Evolutionary conservation across 2,888 invertebrate genomes (phyloP).

Genomic region (Ctena decussata): DNA sequence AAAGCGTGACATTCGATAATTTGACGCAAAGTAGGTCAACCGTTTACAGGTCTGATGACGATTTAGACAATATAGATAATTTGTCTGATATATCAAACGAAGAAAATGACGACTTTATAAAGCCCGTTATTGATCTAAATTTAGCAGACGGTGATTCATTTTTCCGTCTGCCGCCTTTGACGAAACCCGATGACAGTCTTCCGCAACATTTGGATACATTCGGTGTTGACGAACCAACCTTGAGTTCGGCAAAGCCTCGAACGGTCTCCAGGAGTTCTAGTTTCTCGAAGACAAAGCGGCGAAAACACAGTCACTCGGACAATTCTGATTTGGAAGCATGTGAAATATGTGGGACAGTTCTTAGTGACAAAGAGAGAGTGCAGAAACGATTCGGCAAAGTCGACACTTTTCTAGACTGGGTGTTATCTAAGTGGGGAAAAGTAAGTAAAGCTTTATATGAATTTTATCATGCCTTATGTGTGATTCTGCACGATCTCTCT

Average conservation of each 20-base stretch:
- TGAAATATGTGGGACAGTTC: slow-evolving; percentile 56
- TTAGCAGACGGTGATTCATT: not conserved
- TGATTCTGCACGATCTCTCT: too few species aligned
- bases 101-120: slow-evolving; percentile 25
- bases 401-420: slow-evolving; percentile 61
- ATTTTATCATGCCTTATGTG: too few species aligned
- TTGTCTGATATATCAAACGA: slow-evolving; percentile 47
- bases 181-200: slow-evolving; percentile 16
- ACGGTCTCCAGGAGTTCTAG: slow-evolving; percentile 21
- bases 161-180: not conserved
- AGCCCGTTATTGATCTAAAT: not conserved
- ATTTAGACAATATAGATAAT: slow-evolving; percentile 54
- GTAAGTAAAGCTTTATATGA: too few species aligned
- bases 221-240: slow-evolving; percentile 26
- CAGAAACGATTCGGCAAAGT: slow-evolving; percentile 53
- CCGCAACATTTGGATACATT: slow-evolving; percentile 61
- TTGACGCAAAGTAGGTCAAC: slow-evolving; percentile 55
- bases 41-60: slow-evolving; percentile 52
- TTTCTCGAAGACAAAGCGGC: not conserved
- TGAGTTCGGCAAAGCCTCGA: not conserved
- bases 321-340: slow-evolving; percentile 33
- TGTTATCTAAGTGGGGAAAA: slow-evolving; percentile 65
- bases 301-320: slow-evolving; percentile 34
- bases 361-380: slow-evolving; percentile 50
- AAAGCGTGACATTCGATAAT: slow-evolving; percentile 62